Base-by-base conservation (phyloP, 2,888 invertebrate genomes). In the Lycophotia porphyrea region DNA sequence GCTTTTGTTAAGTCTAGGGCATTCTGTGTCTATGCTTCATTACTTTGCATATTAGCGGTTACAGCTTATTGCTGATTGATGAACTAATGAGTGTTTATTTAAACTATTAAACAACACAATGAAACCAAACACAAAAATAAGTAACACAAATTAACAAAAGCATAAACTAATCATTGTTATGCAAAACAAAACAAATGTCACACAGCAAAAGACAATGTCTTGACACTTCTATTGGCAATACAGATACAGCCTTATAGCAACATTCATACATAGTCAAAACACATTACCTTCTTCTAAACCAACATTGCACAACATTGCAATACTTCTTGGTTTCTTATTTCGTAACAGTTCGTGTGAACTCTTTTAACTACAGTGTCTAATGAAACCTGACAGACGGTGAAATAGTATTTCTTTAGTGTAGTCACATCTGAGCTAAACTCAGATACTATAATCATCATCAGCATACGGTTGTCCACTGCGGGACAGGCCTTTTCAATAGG, bases 281-380 rank as follows among this genome's bases (percentile, higher is more conserved):
- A 83, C 58, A 84, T 82, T 71, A 71, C 68, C 61, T 42, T 82
- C 73, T 60, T 73, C 70, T 68, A 71, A 81, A 76, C 67, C 55
- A 68, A 78, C 84, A 75, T 84, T 75, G 47, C 78, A 31, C 60
- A 84, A 84, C 34, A 27, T 75, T 71, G 81, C 74, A 75, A 84
- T 78, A 78, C 52, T 78, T 81, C 81, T 81, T 64, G 39, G 81
- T 70, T 84, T 71, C 73, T 18, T 36, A 76, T 84, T 81, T 73
- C 81, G 73, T 65, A 78, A 84, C 44, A 31, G 42, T 34, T 71
- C 84, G 84, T 84, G 84, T 84, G 84, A 84, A 84, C 82, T 81
- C 34, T 73, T 71, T 77, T 74, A 52, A 74, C 71, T 83, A 73
- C 68, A 71, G 65, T 84, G 42, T 61, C 55, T 71, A 76, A 76